A percentile compares a stretch with the other conserved stretches of the same genome.
Conservation (phyloP, 2,888 invertebrate genomes). For the Sesamia inferens region DNA sequence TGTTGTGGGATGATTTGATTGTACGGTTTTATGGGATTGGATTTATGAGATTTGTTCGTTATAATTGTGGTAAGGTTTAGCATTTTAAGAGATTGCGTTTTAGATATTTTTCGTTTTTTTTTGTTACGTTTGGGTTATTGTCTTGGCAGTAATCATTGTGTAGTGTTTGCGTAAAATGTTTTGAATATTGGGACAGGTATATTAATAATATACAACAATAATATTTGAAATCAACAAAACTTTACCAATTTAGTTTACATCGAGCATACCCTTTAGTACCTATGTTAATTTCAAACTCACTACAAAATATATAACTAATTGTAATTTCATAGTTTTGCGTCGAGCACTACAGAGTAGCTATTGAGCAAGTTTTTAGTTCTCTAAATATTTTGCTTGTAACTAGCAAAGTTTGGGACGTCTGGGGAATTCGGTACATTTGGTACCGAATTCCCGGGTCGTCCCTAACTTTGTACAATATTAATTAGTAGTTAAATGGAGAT, state of each 20-base stretch:
- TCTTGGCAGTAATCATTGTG: not conserved
- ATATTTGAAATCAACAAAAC: not conserved
- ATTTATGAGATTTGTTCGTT: slow-evolving; percentile 46
- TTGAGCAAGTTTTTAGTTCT: slow-evolving; percentile 45
- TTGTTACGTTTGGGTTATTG: not conserved
- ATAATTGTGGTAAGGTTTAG: slow-evolving; percentile 45
- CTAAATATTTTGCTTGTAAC: slow-evolving; percentile 53
- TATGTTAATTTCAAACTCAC: slow-evolving; percentile 34
- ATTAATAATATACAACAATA: not conserved
- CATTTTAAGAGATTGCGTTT: slow-evolving; percentile 37
- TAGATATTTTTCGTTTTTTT: slow-evolving; percentile 4
- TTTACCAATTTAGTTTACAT: slow-evolving; percentile 6
- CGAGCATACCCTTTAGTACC: not conserved
- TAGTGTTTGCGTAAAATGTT: not conserved
- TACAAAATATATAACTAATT: slow-evolving; percentile 34
- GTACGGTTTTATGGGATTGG: slow-evolving; percentile 50
- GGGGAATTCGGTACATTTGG: slow-evolving; percentile 16
- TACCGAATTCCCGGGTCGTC: not conserved
- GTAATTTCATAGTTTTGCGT: slow-evolving; percentile 34
- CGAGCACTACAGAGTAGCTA: slow-evolving; percentile 29
- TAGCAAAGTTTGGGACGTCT: slow-evolving; percentile 41
- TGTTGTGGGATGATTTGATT: slow-evolving; percentile 55
- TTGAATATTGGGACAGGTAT: not conserved
- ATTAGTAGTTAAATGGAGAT: slow-evolving; percentile 25
- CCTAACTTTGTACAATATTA: slow-evolving; percentile 39